A percentile compares a stretch with the other conserved stretches of the same genome.
These are phyloP conservation scores for Anoplolepis gracilipes DNA, from an alignment of 1,140 invertebrate species.

Conservation along the genomic window DNA sequence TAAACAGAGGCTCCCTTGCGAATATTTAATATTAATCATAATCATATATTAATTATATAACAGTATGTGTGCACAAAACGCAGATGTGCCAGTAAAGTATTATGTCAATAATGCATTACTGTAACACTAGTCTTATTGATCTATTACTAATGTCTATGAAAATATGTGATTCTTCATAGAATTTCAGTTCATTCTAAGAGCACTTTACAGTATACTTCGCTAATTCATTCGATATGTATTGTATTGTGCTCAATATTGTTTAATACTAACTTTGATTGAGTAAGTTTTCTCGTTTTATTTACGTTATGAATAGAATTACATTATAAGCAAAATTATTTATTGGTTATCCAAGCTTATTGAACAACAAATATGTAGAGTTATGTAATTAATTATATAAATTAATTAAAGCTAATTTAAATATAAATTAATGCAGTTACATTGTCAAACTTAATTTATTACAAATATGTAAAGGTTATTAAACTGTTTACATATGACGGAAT, in stretches of 20 bases:
- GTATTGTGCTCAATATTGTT: no score
- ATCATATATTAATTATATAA: background rate
- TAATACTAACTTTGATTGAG: no score
- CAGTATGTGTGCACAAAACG: no score
- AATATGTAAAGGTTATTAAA: background rate
- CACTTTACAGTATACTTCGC: background rate
- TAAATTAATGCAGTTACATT: background rate
- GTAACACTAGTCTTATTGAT: background rate
- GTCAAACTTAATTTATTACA: background rate
- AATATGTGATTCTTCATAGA: background rate
- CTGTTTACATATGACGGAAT: background rate
- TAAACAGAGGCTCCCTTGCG: background rate
- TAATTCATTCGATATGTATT: background rate
- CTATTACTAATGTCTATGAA: background rate
- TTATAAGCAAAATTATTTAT: background rate
- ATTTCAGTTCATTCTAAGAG: background rate
- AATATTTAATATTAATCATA: background rate
- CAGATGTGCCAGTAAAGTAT: background rate
- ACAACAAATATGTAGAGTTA: background rate
- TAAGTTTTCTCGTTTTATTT: background rate
- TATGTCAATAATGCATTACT: background rate
- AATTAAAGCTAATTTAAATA: background rate
- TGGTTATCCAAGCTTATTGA: background rate
- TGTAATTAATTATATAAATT: no score
- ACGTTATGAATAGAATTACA: background rate